Conservation (phyloP, 2,113 vertebrate genomes). For the Sinocyclocheilus grahami region DNA sequence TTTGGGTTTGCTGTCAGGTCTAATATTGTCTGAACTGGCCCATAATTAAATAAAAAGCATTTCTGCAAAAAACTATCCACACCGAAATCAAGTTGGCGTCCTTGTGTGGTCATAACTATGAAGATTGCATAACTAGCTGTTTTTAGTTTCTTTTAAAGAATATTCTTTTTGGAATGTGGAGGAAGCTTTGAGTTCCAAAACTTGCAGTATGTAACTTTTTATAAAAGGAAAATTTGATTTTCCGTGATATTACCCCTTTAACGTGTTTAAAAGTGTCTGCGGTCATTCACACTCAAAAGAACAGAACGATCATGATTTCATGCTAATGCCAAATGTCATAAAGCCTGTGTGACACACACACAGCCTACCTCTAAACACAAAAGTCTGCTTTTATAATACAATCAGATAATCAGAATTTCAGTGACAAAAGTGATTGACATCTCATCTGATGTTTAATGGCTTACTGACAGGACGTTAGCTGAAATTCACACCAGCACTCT, state of each 20-base stretch:
- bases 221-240: not conserved
- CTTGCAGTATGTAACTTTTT: not conserved
- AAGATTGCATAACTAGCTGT: not conserved
- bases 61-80: not conserved
- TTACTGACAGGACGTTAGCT: conserved; percentile 51
- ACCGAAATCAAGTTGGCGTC: not conserved
- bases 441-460: conserved; percentile 41
- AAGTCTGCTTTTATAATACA: not conserved
- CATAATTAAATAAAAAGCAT: not conserved
- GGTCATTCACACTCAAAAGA: conserved; percentile 69
- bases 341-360: conserved; percentile 25
- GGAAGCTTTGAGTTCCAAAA: not conserved
- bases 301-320: conserved; percentile 44
- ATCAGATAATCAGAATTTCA: not conserved
- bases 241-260: conserved; percentile 49
- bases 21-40: not conserved
- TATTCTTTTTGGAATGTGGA: not conserved
- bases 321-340: conserved; percentile 36
- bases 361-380: not conserved
- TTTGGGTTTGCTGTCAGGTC: not conserved
- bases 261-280: conserved; percentile 76
- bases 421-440: not conserved
- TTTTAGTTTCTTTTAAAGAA: not conserved
- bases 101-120: not conserved
- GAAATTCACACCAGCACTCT: conserved; percentile 39